Conservation (phyloP, 30 jellyfish, hydroid and myxozoan genomes). For the Chironex yamaguchii region DNA sequence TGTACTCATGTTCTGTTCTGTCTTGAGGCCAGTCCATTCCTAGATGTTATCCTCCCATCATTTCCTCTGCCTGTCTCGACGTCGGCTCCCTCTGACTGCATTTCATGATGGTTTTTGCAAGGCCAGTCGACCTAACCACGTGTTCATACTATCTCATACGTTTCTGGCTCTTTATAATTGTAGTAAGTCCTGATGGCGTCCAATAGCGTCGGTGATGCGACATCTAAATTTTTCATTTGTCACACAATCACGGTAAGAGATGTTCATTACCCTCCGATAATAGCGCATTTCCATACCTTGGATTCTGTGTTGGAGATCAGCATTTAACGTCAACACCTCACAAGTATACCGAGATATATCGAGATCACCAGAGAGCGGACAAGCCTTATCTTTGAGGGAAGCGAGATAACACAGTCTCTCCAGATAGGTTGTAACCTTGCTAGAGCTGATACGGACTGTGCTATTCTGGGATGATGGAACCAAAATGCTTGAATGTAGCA, state of each 20-base stretch:
- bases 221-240: background rate
- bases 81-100: too few species aligned
- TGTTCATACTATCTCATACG: background rate
- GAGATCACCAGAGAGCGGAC: background rate
- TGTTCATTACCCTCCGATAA: background rate
- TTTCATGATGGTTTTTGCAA: too few species aligned
- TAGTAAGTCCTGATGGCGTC: background rate
- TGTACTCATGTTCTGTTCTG: too few species aligned
- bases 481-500: background rate
- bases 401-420: background rate
- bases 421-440: background rate
- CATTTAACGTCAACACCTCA: background rate
- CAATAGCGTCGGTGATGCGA: background rate
- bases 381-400: background rate
- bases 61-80: too few species aligned
- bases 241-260: background rate
- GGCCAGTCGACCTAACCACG: too few species aligned
- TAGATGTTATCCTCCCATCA: too few species aligned
- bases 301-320: background rate
- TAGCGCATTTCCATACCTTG: background rate
- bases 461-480: background rate
- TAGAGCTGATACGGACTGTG: background rate
- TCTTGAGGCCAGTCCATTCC: too few species aligned
- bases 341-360: background rate
- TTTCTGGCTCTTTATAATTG: background rate